phyloP scores from a whole-genome alignment of 2,797 vertebrate species.

The Gymnothorax reevesii region DNA sequence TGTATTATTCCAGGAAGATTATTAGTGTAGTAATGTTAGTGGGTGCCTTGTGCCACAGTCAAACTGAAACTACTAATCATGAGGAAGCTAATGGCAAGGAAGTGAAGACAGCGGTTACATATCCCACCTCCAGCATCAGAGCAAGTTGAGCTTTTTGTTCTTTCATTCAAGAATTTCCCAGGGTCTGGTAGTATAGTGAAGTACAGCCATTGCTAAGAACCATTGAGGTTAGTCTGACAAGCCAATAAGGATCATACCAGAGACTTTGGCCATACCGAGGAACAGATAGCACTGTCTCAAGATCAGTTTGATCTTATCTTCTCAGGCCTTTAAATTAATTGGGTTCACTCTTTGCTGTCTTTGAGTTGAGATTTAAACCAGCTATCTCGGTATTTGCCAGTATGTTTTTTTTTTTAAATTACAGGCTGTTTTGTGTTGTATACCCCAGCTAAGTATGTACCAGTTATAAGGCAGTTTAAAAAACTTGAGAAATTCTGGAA shows the following conservation, averaged over 20 bases:
- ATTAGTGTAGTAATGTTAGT: neutral
- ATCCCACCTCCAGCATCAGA: constrained; percentile 44
- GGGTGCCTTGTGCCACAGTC: neutral
- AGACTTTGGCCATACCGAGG: neutral
- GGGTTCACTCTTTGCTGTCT: neutral
- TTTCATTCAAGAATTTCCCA: constrained; percentile 26
- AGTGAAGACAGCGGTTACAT: constrained; percentile 45
- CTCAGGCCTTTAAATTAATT: neutral
- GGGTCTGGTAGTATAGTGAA: constrained; percentile 57
- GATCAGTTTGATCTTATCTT: neutral
- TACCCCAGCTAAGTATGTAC: neutral
- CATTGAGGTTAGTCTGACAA: neutral
- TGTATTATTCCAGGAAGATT: neutral
- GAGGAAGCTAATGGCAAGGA: constrained; percentile 51
- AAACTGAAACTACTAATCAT: constrained; percentile 7
- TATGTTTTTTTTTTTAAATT: neutral
- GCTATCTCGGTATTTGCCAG: neutral
- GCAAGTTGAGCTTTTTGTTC: neutral
- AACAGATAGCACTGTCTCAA: neutral
- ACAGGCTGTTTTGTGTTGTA: neutral
- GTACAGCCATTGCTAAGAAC: constrained; percentile 45
- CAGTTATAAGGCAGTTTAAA: neutral
- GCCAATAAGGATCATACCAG: neutral
- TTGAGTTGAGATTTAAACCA: neutral
- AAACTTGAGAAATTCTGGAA: neutral